A percentile compares a stretch with the other conserved stretches of the same genome.
phyloP scores from a whole-genome alignment of 2,888 invertebrate genomes.

The Drosophila trichaetosa region DNA sequence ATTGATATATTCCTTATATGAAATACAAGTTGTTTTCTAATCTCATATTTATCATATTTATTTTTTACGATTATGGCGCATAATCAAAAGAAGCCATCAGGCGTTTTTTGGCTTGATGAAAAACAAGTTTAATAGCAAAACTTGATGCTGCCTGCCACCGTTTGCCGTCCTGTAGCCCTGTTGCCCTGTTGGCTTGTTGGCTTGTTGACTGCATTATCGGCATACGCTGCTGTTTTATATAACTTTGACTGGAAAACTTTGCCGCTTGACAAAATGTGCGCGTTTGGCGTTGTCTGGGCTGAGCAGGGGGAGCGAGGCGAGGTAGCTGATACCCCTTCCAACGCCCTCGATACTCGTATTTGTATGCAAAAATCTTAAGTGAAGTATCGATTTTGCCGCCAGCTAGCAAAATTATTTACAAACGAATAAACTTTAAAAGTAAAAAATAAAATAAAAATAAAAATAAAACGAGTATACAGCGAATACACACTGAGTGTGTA shows the following conservation, averaged over 20 bases:
- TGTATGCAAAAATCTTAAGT: constrained; percentile 78
- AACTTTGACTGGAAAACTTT: constrained; percentile 69
- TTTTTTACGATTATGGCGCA: constrained; percentile 10
- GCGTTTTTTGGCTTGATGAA: constrained; percentile 26
- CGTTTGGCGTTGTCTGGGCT: not conserved
- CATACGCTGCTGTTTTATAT: constrained; percentile 67
- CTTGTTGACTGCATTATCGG: constrained; percentile 69
- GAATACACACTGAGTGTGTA: constrained; percentile 15
- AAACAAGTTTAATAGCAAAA: constrained; percentile 63
- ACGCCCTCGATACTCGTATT: constrained; percentile 27
- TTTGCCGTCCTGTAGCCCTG: constrained; percentile 1
- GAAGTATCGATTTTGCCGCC: constrained; percentile 77
- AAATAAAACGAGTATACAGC: not conserved
- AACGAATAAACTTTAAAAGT: constrained; percentile 74
- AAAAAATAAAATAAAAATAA: constrained; percentile 28
- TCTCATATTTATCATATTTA: not conserved
- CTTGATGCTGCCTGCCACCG: constrained; percentile 19
- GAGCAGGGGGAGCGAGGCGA: too few species aligned
- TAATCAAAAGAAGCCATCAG: not conserved
- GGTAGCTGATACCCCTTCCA: constrained; percentile 1
- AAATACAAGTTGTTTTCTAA: not conserved
- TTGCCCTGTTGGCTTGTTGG: constrained; percentile 6
- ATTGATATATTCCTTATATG: not conserved
- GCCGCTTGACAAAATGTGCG: constrained; percentile 69
- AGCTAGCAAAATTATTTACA: constrained; percentile 75